Evolutionary conservation across 2,113 vertebrate genomes (phyloP).

Genomic region (Elanoides forficatus): DNA sequence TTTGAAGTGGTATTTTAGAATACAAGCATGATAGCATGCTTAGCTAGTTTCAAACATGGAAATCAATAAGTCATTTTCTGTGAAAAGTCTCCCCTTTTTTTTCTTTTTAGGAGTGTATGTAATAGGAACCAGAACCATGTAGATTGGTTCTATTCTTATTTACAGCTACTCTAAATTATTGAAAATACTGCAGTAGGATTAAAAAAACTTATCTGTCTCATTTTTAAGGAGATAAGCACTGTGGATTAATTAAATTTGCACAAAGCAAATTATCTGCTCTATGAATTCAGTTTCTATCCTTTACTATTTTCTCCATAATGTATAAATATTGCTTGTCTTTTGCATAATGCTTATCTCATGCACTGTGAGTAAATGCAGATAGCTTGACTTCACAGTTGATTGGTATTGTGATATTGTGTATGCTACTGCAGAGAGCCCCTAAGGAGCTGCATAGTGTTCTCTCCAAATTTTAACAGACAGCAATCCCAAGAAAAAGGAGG

Average conservation of each 20-base stretch:
- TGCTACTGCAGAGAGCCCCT: conserved; percentile 66
- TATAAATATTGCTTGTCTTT: conserved; percentile 25
- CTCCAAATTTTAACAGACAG: conserved; percentile 49
- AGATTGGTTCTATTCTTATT: not conserved
- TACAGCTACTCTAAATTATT: conserved; percentile 40
- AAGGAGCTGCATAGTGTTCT: conserved; percentile 45
- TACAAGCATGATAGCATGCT: conserved; percentile 19
- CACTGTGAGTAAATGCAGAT: conserved; percentile 31
- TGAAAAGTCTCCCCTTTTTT: not conserved
- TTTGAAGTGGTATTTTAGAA: conserved; percentile 8
- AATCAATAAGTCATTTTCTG: conserved; percentile 6
- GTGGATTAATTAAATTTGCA: conserved; percentile 19
- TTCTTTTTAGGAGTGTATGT: not conserved
- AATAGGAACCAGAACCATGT: not conserved
- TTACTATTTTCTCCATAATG: not conserved
- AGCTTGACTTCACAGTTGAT: conserved; percentile 53
- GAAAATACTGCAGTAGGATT: conserved; percentile 52
- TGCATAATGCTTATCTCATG: conserved; percentile 26
- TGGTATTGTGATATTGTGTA: conserved; percentile 50
- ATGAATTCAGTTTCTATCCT: not conserved
- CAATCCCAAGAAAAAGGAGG: conserved; percentile 59
- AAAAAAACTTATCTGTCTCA: conserved; percentile 49
- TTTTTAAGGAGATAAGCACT: conserved; percentile 42
- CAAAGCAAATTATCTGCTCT: conserved; percentile 3
- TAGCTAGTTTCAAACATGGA: not conserved